A percentile compares a stretch with the other conserved stretches of the same genome.
phyloP scores from a whole-genome alignment of 2,113 vertebrate genomes.

The Ailuropoda melanoleuca region DNA sequence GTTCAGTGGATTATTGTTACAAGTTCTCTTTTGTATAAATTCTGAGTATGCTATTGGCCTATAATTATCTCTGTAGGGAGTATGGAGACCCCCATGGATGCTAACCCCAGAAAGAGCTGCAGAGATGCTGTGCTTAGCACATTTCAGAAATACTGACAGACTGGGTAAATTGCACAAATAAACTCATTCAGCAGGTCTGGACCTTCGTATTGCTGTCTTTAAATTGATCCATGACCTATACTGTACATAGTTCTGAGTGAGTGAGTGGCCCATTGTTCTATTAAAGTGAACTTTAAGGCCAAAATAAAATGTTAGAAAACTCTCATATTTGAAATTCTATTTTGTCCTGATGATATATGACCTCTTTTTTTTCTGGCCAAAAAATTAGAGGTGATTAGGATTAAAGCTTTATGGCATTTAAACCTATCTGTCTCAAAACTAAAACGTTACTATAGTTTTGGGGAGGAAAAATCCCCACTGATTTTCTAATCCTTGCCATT shows the following conservation, averaged over 20 bases:
- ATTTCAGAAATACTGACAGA: neutral
- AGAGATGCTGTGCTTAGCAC: neutral
- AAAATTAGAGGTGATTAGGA: neutral
- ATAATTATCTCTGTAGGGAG: neutral
- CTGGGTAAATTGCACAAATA: neutral
- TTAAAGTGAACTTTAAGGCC: neutral
- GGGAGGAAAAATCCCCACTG: neutral
- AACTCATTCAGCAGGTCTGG: neutral
- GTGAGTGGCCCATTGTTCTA: neutral
- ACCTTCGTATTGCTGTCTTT: neutral
- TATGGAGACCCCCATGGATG: neutral
- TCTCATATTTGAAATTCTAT: neutral
- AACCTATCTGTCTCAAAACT: neutral
- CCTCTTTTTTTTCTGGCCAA: neutral
- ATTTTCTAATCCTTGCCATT: neutral
- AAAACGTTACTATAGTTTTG: neutral
- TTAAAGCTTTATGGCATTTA: neutral
- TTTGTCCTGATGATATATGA: neutral
- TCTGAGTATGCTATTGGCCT: neutral
- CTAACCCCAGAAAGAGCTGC: neutral
- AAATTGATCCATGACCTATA: neutral
- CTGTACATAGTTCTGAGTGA: neutral
- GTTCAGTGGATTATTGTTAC: neutral
- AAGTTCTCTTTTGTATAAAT: neutral
- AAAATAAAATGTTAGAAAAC: neutral